Evolutionary conservation across 2,888 invertebrate species (phyloP), one percentile per base, ranked within the genome.

Genomic region (Danaus chrysippus): DNA sequence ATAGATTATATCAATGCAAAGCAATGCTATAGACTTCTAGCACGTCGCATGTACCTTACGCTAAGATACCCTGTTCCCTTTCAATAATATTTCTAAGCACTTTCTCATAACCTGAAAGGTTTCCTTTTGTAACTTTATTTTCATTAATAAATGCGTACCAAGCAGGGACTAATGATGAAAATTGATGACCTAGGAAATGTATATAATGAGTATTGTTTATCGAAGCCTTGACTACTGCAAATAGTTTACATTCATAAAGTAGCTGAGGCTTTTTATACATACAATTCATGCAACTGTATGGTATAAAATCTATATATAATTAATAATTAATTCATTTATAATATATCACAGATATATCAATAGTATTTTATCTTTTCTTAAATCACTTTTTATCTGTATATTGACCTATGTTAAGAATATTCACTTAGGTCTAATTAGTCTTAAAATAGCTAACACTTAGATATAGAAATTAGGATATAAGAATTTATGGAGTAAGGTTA

Each of bases 141-240:
- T 15, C 49, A 10, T 49, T 49, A 15, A 8, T 15, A 49, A 49
- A 49, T 49, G 23, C 23, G 23, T 34, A 17, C 9, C 10, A 49
- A 49, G 17, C 46, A 9, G 13, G 9, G 15, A 46, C 9, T 13
- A 15, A 13, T 46, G 6, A n/a, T 6, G 17, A 10, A 49, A 17
- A 34, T 8, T 34, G 23, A 34, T 34, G 23, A 34, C 23, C 3
- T 34, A 5, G 23, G 3, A 34, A 34, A 34, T 34, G 23, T 34
- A 34, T 34, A 34, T 2, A 34, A 34, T 34, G 8, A 34, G 56
- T 58, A 55, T 66, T 66, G 42, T 64, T 58, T 61, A 19, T 19
- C 56, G 55, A 69, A 68, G 65, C 66, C 58, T 63, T 63, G 56
- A 57, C 63, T 66, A 67, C 63, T 56, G 60, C n/a, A 53, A 12